A percentile compares a stretch with the other conserved stretches of the same genome.
Evolutionary conservation across 2,888 invertebrate genomes (phyloP).

Genomic region (Zeuzera pyrina): DNA sequence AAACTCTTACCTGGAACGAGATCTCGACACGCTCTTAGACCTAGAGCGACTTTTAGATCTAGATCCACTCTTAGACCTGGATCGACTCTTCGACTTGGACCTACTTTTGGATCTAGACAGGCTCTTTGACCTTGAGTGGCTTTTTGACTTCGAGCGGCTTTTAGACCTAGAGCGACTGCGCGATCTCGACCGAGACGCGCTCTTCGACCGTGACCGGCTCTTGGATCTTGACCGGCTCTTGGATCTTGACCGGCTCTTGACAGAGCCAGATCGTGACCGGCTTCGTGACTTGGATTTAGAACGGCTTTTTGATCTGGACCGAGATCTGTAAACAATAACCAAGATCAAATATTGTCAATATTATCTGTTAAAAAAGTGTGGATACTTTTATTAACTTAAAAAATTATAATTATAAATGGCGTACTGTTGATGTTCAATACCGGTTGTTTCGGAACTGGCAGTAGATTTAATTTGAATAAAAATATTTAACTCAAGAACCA

Average conservation of each 20-base stretch:
- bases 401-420: no score
- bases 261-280: conserved; percentile 40
- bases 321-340: conserved; percentile 22
- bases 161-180: conserved; percentile 53
- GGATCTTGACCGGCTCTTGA: conserved; percentile 35
- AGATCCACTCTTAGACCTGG: conserved; percentile 33
- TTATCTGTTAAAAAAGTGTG: no score
- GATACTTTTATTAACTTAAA: no score
- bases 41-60: conserved; percentile 42
- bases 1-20: conserved; percentile 17
- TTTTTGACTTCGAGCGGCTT: conserved; percentile 42
- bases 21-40: conserved; percentile 32
- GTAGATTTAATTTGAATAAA: no score
- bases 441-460: no score
- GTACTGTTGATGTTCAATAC: no score
- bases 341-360: no score
- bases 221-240: conserved; percentile 34
- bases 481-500: no score
- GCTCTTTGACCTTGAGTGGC: conserved; percentile 45
- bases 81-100: conserved; percentile 32
- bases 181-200: conserved; percentile 37
- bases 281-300: conserved; percentile 53
- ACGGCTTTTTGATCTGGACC: conserved; percentile 44
- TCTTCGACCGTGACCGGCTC: conserved; percentile 39
- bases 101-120: conserved; percentile 39